Evolutionary conservation across 2,113 vertebrate genomes (phyloP).

Genomic region (Protomyctophum bolini): DNA sequence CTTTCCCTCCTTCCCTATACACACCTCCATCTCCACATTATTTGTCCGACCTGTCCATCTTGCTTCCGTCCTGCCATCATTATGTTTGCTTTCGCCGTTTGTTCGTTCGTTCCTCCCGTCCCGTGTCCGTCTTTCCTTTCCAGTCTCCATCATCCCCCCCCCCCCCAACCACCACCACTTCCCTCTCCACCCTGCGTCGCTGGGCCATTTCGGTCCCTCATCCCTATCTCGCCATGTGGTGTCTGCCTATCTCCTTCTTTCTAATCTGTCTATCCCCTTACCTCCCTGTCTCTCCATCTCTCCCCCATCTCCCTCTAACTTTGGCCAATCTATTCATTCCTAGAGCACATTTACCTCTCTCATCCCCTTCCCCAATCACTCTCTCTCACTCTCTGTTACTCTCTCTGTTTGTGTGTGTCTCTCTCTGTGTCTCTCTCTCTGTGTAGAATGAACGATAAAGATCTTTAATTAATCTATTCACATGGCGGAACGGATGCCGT

Average conservation of each 20-base stretch:
- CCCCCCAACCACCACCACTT: conserved; percentile 5
- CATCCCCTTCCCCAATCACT: conserved; percentile 32
- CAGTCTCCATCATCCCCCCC: conserved; percentile 8
- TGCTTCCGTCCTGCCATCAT: no score
- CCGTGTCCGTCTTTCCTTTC: neutral
- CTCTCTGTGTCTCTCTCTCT: conserved; percentile 40
- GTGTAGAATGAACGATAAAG: conserved; percentile 64
- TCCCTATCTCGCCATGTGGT: neutral
- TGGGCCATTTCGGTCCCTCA: neutral
- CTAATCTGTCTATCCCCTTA: neutral
- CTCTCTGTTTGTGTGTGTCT: conserved; percentile 41
- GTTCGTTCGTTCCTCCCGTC: no score
- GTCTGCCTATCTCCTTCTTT: neutral
- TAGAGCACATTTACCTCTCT: conserved; percentile 29
- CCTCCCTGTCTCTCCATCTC: conserved; percentile 20
- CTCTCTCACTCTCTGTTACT: conserved; percentile 4
- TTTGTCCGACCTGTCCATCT: conserved; percentile 20
- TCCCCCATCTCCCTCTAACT: neutral
- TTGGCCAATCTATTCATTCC: conserved; percentile 37
- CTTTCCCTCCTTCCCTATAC: neutral
- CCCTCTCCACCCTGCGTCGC: neutral
- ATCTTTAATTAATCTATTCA: conserved; percentile 77
- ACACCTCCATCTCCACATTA: neutral
- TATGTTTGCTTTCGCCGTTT: no score
- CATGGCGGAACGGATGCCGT: conserved; percentile 52